Conservation (phyloP, 2,113 vertebrate genomes). For the Ophthalmolycus amberensis region DNA sequence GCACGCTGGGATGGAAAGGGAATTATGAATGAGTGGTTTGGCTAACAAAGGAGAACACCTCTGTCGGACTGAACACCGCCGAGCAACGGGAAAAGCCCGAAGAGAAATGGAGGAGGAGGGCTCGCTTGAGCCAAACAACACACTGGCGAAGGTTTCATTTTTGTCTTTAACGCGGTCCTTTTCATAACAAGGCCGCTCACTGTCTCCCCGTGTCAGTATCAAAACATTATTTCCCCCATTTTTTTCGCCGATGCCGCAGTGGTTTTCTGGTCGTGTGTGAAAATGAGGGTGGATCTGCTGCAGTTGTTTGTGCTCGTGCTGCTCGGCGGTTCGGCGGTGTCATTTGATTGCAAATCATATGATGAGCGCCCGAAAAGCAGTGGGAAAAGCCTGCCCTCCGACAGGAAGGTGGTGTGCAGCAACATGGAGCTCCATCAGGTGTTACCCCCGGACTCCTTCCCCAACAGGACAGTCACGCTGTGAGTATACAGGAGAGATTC, state of each 20-base stretch:
- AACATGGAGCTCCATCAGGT: conserved; percentile 91
- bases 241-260: conserved; percentile 20
- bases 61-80: conserved; percentile 51
- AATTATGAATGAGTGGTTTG: conserved; percentile 51
- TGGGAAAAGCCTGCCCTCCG: conserved; percentile 61
- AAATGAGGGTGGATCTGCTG: conserved; percentile 75
- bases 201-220: conserved; percentile 1
- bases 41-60: conserved; percentile 77
- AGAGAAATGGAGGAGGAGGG: conserved; percentile 72
- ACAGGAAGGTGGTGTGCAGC: conserved; percentile 91
- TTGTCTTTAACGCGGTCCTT: conserved; percentile 2
- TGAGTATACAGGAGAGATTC: conserved; percentile 83
- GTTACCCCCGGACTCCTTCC: conserved; percentile 86
- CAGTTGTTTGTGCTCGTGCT: conserved; percentile 68
- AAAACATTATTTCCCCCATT: not conserved
- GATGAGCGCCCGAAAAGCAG: conserved; percentile 75
- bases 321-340: conserved; percentile 50
- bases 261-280: conserved; percentile 30
- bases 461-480: conserved; percentile 93
- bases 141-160: conserved; percentile 46
- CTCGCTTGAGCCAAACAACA: conserved; percentile 45
- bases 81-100: conserved; percentile 38
- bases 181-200: conserved; percentile 1
- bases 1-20: conserved; percentile 24
- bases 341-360: conserved; percentile 76